phyloP scores from a whole-genome alignment of 2,113 vertebrate genomes.

The Strix uralensis region DNA sequence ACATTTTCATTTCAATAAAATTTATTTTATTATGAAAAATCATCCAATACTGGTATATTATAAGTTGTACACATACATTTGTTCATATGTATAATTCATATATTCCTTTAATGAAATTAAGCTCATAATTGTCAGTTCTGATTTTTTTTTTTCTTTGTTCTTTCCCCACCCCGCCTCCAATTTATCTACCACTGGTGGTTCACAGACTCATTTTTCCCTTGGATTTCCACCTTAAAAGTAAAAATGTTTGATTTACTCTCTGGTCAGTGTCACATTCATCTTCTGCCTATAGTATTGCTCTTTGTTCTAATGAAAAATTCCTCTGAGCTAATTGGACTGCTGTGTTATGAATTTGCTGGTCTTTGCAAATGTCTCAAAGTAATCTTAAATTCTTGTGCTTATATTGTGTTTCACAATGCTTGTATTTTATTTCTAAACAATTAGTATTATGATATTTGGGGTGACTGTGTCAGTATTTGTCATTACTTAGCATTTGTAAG shows the following conservation, averaged over 20 bases:
- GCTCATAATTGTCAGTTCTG: background rate
- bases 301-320: background rate
- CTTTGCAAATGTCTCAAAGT: background rate
- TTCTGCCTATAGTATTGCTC: background rate
- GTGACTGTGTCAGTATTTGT: background rate
- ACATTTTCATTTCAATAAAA: background rate
- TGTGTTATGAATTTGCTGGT: background rate
- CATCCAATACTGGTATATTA: background rate
- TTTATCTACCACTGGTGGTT: background rate
- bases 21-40: background rate
- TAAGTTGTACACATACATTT: background rate
- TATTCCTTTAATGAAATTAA: background rate
- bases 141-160: background rate
- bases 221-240: background rate
- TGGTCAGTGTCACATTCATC: background rate
- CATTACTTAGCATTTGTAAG: background rate
- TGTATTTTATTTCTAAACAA: background rate
- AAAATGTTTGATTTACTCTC: background rate
- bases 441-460: background rate
- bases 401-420: background rate
- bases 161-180: fast-evolving
- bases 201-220: background rate
- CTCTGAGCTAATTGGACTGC: background rate
- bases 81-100: background rate
- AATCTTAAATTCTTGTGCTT: background rate